These are phyloP conservation scores for Drosophila miranda DNA, from an alignment of 1,140 invertebrate species.

Conservation along the genomic window DNA sequence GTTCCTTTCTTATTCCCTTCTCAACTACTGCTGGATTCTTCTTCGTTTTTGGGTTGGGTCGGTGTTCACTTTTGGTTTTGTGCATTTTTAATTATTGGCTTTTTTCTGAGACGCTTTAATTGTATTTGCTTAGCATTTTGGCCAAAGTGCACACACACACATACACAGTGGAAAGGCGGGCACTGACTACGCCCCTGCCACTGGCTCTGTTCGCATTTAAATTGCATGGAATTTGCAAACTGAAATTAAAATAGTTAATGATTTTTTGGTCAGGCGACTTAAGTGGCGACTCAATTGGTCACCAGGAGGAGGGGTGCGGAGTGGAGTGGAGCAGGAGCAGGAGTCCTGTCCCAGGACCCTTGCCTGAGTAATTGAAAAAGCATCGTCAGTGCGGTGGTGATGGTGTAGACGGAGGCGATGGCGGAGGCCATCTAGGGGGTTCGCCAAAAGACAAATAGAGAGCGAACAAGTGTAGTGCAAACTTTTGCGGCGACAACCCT, in stretches of 20 bases:
- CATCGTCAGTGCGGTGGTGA: slow-evolving; percentile 24
- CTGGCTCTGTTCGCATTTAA: slow-evolving; percentile 62
- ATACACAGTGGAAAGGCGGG: not conserved
- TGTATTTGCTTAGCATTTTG: slow-evolving; percentile 76
- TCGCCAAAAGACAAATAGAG: slow-evolving; percentile 62
- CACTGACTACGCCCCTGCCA: slow-evolving; percentile 41
- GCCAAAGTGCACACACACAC: slow-evolving; percentile 43
- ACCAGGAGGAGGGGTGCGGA: not conserved
- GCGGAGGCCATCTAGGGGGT: not conserved
- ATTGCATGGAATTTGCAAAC: slow-evolving; percentile 78
- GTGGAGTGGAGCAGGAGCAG: not conserved
- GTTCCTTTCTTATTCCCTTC: not conserved
- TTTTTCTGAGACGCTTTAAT: slow-evolving; percentile 77
- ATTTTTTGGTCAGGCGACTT: slow-evolving; percentile 74
- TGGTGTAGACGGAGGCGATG: not conserved
- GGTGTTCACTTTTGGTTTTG: slow-evolving; percentile 67
- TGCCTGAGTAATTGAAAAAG: slow-evolving; percentile 68
- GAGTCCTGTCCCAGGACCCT: too few relatives aligned
- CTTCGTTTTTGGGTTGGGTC: slow-evolving; percentile 13
- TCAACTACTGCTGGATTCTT: not conserved
- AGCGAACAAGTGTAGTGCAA: slow-evolving; percentile 54
- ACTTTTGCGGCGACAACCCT: slow-evolving; percentile 74
- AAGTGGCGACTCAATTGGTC: slow-evolving; percentile 57
- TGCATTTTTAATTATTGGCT: slow-evolving; percentile 79
- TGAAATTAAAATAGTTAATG: slow-evolving; percentile 80